These are phyloP conservation scores for Rhadinocentrus ornatus DNA, from an alignment of 2,797 vertebrate species.

Conservation along the genomic window DNA sequence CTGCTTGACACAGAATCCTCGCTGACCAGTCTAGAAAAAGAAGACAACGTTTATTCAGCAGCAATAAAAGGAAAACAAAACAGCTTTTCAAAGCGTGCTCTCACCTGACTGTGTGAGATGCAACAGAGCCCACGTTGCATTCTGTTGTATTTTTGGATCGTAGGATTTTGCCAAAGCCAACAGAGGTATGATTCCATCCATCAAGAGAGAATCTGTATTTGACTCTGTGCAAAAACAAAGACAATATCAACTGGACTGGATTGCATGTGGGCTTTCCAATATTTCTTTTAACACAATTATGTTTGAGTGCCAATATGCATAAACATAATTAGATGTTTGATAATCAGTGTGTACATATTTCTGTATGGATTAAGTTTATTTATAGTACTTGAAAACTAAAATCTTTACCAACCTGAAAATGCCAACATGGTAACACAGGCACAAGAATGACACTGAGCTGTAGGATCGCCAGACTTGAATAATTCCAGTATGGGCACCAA, in stretches of 20 bases:
- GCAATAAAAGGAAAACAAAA: background rate
- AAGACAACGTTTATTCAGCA: background rate
- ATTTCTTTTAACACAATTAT: background rate
- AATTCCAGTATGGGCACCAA: constrained; percentile 85
- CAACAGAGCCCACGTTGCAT: constrained; percentile 84
- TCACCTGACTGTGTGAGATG: constrained; percentile 86
- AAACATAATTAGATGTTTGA: background rate
- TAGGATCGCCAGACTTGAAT: constrained; percentile 82
- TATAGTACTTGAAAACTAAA: background rate
- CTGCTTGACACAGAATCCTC: constrained; percentile 80
- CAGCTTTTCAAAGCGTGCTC: background rate
- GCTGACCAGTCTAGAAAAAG: constrained; percentile 74
- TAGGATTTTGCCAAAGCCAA: constrained; percentile 82
- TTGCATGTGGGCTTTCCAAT: background rate
- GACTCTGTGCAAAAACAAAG: constrained; percentile 49
- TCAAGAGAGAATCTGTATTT: constrained; percentile 78
- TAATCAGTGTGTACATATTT: too few species aligned
- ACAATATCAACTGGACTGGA: background rate
- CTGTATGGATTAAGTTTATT: background rate
- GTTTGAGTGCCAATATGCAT: background rate
- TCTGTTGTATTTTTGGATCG: constrained; percentile 83
- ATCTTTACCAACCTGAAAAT: constrained; percentile 78
- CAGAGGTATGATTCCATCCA: constrained; percentile 79
- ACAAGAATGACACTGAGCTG: constrained; percentile 85
- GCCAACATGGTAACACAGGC: constrained; percentile 83